Base-by-base conservation (phyloP, 2,888 invertebrate genomes). In the Hirtodrosophila alboralis region DNA sequence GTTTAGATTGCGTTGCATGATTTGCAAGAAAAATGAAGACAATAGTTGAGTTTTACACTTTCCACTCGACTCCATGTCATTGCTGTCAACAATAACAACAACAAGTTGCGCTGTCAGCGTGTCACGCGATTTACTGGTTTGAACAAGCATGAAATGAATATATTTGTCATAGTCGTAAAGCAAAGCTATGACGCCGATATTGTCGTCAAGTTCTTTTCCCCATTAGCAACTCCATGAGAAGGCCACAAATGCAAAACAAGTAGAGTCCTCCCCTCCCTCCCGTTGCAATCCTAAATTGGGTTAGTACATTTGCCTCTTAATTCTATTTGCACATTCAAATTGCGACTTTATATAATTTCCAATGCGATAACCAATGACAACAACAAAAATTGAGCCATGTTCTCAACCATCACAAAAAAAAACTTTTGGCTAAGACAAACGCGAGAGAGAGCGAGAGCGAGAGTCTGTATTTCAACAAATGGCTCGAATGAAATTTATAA, bases 21-120 rank as follows among this genome's bases (percentile, higher is more conserved):
- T 85, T 85, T 65, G 86, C 79, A 85, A 83, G 86, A 80, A 85
- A 85, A 81, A 85, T 79, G 85, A 81, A 79, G 75, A 85, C 85
- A 79, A 80, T 80, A 80, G 79, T 80, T 79, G 79, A 75, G 59
- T 70, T 75, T 75, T 75, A 79, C 85, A 85, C 83, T 84, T 64
- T 38, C 52, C 60, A 60, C 63, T 44, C 75, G 62, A 60, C 62
- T 37, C 26, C 49, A 21, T 53, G 57, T 49, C 65, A 18, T 34
- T 36, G 30, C 34, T 54, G 57, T 43, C 54, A 54, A 26, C 34
- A 43, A 9, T 14, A 61, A 51, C 26, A 58, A 47, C 18, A 74
- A 47, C 70, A 77, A 74, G 64, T 71, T 54, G 68, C 68, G 44
- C 61, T 75, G 69, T 76, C 69, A 79, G 60, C 76, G 59, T 64